Base-by-base conservation (phyloP, 2,113 vertebrate species). In the Ceyx melanurus region DNA sequence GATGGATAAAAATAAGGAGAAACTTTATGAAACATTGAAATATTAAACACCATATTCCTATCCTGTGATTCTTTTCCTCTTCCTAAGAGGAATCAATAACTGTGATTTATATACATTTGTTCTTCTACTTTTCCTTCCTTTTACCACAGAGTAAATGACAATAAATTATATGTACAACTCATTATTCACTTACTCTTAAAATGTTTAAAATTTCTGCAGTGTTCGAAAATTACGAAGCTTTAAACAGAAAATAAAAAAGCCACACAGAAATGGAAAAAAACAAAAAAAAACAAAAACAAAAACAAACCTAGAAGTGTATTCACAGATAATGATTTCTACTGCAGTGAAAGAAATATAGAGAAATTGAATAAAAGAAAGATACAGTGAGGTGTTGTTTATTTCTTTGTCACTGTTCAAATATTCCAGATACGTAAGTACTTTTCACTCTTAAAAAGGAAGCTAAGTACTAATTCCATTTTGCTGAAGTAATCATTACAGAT, bases 221-320 rank as follows among this genome's bases (percentile, higher is more conserved):
- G 5, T 45, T 71, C 7, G 22, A 70, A 81, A 89, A 78, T 21
- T 19, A 28, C 15, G 58, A 60, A 77, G 6, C 2, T 43, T 10
- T 3, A 43, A 84, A 71, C 4, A 35, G 22, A 86, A 90, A 72
- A 73, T 22, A 64, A 51, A 73, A 67, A 54, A 35, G 9, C 3
- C 3, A 35, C 1, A 28, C 1, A 45, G 50, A 71, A 64, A 62
- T 9, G 2, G 2, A 10, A n/a, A 15, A 51, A 50, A 13, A 9
- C 10, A 37, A 37, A 37, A 37, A 37, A 37, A 37, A 37, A 10
- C 37, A 37, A 37, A 37, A 37, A 10, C 37, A 60, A 51, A 4
- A 9, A 37, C 7, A 7, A 2, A n/a, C 23, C 15, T 54, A 17
- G 2, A 33, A 8, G 74, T 5, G 1, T 57, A 35, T 70, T 76